phyloP scores from a whole-genome alignment of 2,888 invertebrate genomes.

The Meandrusa payeni region DNA sequence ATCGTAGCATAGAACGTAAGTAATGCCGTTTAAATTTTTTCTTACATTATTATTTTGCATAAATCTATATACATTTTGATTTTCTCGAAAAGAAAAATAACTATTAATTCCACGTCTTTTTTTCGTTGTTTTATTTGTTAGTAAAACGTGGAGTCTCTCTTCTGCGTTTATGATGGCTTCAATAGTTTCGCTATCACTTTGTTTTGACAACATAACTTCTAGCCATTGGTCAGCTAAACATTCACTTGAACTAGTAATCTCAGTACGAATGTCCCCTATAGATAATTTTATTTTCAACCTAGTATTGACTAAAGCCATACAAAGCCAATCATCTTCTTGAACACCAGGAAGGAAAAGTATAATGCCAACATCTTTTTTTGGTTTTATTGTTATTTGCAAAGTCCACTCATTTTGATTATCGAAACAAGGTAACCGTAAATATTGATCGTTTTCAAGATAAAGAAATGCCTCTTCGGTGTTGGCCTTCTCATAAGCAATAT shows the following conservation, averaged over 20 bases:
- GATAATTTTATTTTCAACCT: slow-evolving; percentile 59
- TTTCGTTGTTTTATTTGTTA: slow-evolving; percentile 34
- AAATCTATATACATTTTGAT: background rate
- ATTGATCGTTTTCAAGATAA: slow-evolving; percentile 51
- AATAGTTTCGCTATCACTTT: slow-evolving; percentile 52
- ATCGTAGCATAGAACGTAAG: slow-evolving; percentile 46
- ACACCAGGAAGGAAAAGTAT: slow-evolving; percentile 54
- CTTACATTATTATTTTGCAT: background rate
- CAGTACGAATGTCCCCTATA: slow-evolving; percentile 45
- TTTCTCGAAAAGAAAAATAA: background rate
- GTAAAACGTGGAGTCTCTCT: slow-evolving; percentile 57
- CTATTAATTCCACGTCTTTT: slow-evolving; percentile 26
- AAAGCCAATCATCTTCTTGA: slow-evolving; percentile 47
- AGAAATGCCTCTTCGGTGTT: slow-evolving; percentile 60
- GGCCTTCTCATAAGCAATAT: slow-evolving; percentile 64
- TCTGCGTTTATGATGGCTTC: slow-evolving; percentile 59
- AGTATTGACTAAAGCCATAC: slow-evolving; percentile 55
- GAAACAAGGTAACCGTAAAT: slow-evolving; percentile 63
- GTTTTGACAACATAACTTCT: slow-evolving; percentile 54
- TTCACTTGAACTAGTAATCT: slow-evolving; percentile 56
- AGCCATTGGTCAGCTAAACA: slow-evolving; percentile 61
- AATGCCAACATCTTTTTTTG: slow-evolving; percentile 54
- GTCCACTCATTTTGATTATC: slow-evolving; percentile 54
- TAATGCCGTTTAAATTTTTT: background rate
- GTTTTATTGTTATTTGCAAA: slow-evolving; percentile 58